Base-by-base conservation (phyloP, 2,797 vertebrate species). In the Phoebastria nigripes region DNA sequence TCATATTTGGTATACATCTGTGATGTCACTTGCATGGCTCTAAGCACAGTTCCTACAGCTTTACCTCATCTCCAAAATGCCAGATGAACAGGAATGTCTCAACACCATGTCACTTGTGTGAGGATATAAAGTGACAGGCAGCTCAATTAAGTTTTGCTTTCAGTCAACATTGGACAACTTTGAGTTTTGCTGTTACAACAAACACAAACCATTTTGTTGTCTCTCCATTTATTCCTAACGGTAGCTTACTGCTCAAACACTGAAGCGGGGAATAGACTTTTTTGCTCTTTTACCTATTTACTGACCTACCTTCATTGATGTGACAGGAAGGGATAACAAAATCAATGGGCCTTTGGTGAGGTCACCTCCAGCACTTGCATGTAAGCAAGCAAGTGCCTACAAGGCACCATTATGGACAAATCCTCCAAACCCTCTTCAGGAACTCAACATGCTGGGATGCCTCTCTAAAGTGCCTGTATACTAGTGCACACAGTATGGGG, bases 391-490 rank as follows among this genome's bases (percentile, higher is more conserved):
- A 39, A 44, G 18, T 58, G 35, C 52, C 29, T 67, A 28, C 14
- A 67, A 18, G 41, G 16, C 22, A 54, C 31, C 29, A 9, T 54
- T 49, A 44, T 0, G 12, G 41, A 49, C 11, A 73, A 82, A 46
- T 51, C 11, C 31, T 24, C 10, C 19, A 82, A 26, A 44, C 39
- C 12, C 12, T 74, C 46, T 82, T 12, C 19, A 58, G 71, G n/a
- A 78, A 10, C 6, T 73, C 21, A 15, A 0, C 0, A 1, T 58
- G 18, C 54, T 52, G 12, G 4, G 4, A 11, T 67, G 21, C 44
- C 19, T 70, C 19, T 87, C 63, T 61, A 8, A 61, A 58, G 41
- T 65, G 22, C 41, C 46, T 73, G 56, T 73, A 46, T 18, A 9
- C 28, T 37, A n/a, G 4, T 56, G 15, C 21, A 16, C 3, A 3